Evolutionary conservation across 2,797 vertebrate genomes (phyloP), one percentile per base, ranked within the genome.

Genomic region (Sebastes oblongus): DNA sequence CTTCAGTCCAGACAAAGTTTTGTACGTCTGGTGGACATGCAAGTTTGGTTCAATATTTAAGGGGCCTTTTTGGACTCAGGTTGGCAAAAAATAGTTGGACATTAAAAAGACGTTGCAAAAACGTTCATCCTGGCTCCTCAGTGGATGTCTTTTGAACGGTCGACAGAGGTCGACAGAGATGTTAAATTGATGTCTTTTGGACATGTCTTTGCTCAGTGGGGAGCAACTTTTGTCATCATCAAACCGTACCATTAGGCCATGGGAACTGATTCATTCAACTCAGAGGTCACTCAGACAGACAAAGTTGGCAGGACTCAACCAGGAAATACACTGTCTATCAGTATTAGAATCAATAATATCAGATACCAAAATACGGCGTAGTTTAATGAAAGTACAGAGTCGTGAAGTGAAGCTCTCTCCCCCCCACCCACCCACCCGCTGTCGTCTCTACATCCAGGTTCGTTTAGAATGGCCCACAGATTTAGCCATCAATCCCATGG

Each of bases 381-480:
- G n/a, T 64, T 32, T 24, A 13, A 29, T 64, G 12, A n/a, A 24
- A 59, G 5, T 54, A 6, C 30, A 46, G 9, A 13, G 13, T 64
- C 13, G 16, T 78, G 12, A 60, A 34, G 3, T 66, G 3, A 61
- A 65, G 13, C 11, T 62, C 18, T 55, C 12, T 65, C 4, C 58
- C 18, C 10, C 2, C 12, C 4, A 8, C 11, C 20, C 8, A 8
- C 4, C 12, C 11, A 12, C 32, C 32, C 39, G 50, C 20, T 52
- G 9, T 46, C 11, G 3, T 75, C 10, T 67, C 6, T 29, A 0
- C 18, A 25, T 81, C n/a, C 87, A 99, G 98, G 98, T 99, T 25
- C 97, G 98, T 67, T 93, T 99, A 87, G 98, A 99, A 69, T 99
- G 98, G 98, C 98, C 98, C 64, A 99, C 98, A 24, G 98, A 98